These are phyloP conservation scores for Actinopyga echinites DNA, from an alignment of 53 echinoderm and acorn worm species.

Conservation along the genomic window DNA sequence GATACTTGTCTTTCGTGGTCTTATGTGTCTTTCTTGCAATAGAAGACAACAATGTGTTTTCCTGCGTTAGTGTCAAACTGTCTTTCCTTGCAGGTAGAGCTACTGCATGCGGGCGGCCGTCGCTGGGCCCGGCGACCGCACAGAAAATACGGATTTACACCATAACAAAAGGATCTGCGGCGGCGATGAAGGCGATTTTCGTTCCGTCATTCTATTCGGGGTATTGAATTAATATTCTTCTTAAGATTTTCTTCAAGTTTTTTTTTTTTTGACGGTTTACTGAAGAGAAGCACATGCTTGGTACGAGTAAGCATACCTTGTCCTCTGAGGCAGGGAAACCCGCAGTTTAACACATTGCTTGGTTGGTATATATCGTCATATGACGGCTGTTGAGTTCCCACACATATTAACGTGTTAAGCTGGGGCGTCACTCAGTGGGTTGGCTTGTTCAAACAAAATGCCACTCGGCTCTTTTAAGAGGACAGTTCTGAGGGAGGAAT, in stretches of 20 bases:
- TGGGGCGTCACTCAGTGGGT: not conserved
- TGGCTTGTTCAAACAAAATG: no score
- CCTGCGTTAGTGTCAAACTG: no score
- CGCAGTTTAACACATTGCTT: conserved; percentile 25
- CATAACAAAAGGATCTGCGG: not conserved
- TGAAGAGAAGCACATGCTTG: not conserved
- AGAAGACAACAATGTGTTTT: no score
- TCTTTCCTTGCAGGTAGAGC: no score
- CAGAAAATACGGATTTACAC: conserved; percentile 4
- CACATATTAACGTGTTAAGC: conserved; percentile 32
- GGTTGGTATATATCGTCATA: not conserved
- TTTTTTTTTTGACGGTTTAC: not conserved
- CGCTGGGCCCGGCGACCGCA: conserved; percentile 10
- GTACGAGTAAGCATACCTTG: not conserved
- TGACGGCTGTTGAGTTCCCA: conserved; percentile 25
- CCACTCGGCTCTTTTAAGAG: no score
- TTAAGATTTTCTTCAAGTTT: not conserved
- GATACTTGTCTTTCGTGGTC: no score
- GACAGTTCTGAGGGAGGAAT: no score
- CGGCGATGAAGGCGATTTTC: conserved; percentile 5
- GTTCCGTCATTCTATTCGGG: not conserved
- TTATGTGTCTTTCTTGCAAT: no score
- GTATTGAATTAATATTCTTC: not conserved
- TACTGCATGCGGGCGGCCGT: not conserved
- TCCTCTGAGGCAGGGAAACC: not conserved